These are phyloP conservation scores for Hippoglossus hippoglossus DNA, from an alignment of 2,797 vertebrate genomes.

Conservation along the genomic window DNA sequence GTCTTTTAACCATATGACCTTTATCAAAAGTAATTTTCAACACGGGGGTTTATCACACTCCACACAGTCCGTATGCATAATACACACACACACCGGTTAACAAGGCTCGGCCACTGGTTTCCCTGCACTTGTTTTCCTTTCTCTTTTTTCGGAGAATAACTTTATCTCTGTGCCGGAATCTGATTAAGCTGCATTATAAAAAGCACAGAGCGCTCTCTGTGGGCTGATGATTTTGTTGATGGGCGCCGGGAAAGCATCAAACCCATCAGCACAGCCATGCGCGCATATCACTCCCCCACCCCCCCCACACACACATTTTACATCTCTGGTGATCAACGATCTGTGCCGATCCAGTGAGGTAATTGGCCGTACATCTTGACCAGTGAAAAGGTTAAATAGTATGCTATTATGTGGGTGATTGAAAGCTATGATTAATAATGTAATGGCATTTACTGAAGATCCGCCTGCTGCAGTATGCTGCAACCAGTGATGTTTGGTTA, in stretches of 20 bases:
- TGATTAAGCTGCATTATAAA: conserved; percentile 18
- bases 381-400: conserved; percentile 80
- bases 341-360: conserved; percentile 62
- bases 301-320: conserved; percentile 40
- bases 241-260: conserved; percentile 29
- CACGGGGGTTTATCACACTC: conserved; percentile 60
- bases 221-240: conserved; percentile 36
- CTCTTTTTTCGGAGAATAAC: conserved; percentile 2
- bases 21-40: conserved; percentile 76
- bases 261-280: conserved; percentile 31
- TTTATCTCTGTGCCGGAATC: not conserved
- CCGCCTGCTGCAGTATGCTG: conserved; percentile 47
- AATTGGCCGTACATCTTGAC: conserved; percentile 76
- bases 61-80: conserved; percentile 54
- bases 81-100: conserved; percentile 48
- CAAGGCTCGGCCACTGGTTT: conserved; percentile 42
- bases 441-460: conserved; percentile 61
- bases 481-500: not conserved
- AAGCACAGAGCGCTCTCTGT: not conserved
- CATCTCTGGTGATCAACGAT: conserved; percentile 66
- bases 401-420: conserved; percentile 73
- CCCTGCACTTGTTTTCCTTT: conserved; percentile 17
- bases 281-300: conserved; percentile 33
- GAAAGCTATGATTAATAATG: conserved; percentile 71
- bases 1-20: conserved; percentile 77